Evolutionary conservation across 2,797 vertebrate genomes (phyloP), one percentile per base, ranked within the genome.

Genomic region (Sebastes baramenuke): DNA sequence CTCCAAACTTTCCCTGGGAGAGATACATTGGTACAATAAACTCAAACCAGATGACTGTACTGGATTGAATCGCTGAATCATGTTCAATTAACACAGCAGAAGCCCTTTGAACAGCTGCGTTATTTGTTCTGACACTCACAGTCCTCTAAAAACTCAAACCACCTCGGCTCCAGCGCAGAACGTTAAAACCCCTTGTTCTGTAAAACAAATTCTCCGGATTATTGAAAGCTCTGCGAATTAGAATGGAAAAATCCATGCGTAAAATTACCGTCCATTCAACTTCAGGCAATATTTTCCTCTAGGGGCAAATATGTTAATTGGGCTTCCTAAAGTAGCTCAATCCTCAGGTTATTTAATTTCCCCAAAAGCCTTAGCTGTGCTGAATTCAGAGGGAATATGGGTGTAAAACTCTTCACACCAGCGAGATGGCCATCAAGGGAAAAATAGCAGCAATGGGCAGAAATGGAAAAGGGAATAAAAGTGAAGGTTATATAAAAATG

Each of bases 251-350:
- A 91, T 93, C 87, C 90, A 95, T 93, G 93, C 93, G 92, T 92
- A 92, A 94, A 95, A 95, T 95, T 95, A 93, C 93, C 87, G 91
- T 90, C 89, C 94, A 95, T 95, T 95, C 93, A 88, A 94, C 91
- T 93, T 87, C 71, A 93, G 91, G 91, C 88, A 89, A 93, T 92
- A 93, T 94, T 93, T 94, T 91, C 91, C 95, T 94, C 92, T 81
- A 81, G 94, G 94, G 90, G 90, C 88, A 95, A 93, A 95, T 95
- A 95, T 96, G 95, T 95, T 96, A 96, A 96, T 96, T 95, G 92
- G 85, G 77, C 91, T 93, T 94, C 88, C 82, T 86, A 94, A 94
- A 95, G 94, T 94, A 94, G 94, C 91, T 92, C 93, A 94, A 93
- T 93, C 92, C 91, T 90, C 87, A 90, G 89, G 93, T 95, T 95